Percentiles rank a stretch among this genome's conserved stretches.
Evolutionary conservation across 2,888 invertebrate genomes (phyloP).

Genomic region (Acrobeloides nanus): DNA sequence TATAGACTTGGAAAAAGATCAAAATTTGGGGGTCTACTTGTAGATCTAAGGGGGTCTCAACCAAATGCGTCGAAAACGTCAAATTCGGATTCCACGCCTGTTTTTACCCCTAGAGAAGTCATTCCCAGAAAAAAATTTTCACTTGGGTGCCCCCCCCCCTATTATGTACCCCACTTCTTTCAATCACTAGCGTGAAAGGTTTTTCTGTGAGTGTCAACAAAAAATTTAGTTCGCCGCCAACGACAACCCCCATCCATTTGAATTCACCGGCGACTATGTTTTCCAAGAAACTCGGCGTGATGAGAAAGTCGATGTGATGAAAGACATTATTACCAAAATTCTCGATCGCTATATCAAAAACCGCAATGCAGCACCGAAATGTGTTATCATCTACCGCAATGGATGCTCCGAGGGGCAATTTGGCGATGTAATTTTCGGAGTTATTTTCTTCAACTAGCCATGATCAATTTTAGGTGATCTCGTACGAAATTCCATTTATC

Average conservation of each 20-base stretch:
- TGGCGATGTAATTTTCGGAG: slow-evolving; percentile 11
- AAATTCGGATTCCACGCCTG: too few relatives aligned
- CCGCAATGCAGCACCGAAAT: slow-evolving; percentile 18
- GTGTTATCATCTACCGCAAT: slow-evolving; percentile 33
- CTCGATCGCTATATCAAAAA: slow-evolving; percentile 14
- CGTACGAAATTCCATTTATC: too few relatives aligned
- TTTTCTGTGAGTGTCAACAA: too few relatives aligned
- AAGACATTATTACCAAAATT: slow-evolving; percentile 15
- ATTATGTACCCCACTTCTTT: too few relatives aligned
- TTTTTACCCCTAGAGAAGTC: too few relatives aligned
- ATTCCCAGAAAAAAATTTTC: too few relatives aligned
- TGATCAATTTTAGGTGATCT: not conserved
- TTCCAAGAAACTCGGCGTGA: slow-evolving; percentile 23
- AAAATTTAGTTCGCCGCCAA: slow-evolving; percentile 25
- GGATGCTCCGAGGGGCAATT: slow-evolving; percentile 34
- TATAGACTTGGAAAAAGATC: too few relatives aligned
- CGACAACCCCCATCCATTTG: slow-evolving; percentile 9
- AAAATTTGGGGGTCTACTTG: too few relatives aligned
- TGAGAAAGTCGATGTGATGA: slow-evolving; percentile 21
- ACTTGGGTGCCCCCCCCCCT: too few relatives aligned
- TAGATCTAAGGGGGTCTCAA: too few relatives aligned
- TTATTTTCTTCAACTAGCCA: not conserved
- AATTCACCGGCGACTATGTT: slow-evolving; percentile 29
- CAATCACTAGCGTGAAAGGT: too few relatives aligned
- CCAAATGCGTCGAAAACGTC: too few relatives aligned